phyloP scores from a whole-genome alignment of 2,797 vertebrate genomes.

The Austrolebias charrua region DNA sequence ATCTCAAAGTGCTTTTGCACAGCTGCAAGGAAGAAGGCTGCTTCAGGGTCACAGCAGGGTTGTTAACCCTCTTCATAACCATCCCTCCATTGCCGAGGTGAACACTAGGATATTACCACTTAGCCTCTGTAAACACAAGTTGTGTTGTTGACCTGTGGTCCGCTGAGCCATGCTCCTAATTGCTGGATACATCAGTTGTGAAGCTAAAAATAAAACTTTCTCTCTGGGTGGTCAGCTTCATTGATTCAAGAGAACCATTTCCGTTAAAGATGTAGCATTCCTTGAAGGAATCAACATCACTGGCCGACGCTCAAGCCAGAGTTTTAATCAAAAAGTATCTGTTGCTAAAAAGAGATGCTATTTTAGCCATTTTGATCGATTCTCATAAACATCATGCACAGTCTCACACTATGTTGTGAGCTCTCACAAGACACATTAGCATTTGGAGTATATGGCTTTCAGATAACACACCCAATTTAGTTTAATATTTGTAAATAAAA shows the following conservation, averaged over 20 bases:
- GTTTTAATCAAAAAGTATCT: too few relatives aligned
- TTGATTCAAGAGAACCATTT: conserved; percentile 66
- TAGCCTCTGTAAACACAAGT: conserved; percentile 73
- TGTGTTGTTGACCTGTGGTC: conserved; percentile 69
- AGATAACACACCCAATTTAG: too few relatives aligned
- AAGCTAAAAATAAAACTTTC: conserved; percentile 27
- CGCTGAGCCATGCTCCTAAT: conserved; percentile 42
- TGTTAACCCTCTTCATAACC: conserved; percentile 67
- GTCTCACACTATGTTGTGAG: too few relatives aligned
- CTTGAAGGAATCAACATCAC: too few relatives aligned
- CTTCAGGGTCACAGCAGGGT: conserved; percentile 32
- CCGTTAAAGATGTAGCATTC: conserved; percentile 9
- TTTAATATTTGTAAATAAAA: too few relatives aligned
- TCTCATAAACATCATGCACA: too few relatives aligned
- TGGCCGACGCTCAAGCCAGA: too few relatives aligned
- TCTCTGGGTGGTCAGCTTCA: conserved; percentile 59
- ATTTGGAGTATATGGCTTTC: too few relatives aligned
- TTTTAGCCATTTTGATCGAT: too few relatives aligned
- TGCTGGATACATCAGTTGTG: conserved; percentile 38
- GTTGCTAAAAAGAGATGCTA: too few relatives aligned
- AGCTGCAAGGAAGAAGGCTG: neutral
- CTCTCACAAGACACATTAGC: too few relatives aligned
- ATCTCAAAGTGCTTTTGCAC: conserved; percentile 21
- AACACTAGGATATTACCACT: conserved; percentile 68
- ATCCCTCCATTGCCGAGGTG: conserved; percentile 51